A percentile compares a stretch with the other conserved stretches of the same genome.
Evolutionary conservation across 2,113 vertebrate genomes (phyloP).

Genomic region (human (Homo sapiens)): DNA sequence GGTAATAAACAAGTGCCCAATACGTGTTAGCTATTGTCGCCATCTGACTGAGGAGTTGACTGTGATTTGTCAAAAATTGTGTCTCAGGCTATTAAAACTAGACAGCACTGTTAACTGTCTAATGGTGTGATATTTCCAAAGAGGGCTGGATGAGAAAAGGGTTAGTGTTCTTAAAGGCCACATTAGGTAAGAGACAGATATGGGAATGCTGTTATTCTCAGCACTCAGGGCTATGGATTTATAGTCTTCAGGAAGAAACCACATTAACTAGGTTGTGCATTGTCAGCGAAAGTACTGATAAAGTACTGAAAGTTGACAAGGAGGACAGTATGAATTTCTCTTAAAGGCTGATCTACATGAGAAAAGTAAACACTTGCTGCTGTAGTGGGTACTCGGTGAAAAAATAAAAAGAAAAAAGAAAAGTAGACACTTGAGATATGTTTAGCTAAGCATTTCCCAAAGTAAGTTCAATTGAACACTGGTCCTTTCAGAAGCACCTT

Average conservation of each 20-base stretch:
- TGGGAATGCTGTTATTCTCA: background rate
- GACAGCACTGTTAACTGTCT: background rate
- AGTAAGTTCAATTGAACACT: background rate
- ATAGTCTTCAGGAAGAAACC: background rate
- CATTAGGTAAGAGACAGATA: background rate
- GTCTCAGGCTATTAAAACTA: background rate
- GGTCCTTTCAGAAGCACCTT: background rate
- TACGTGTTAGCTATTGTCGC: background rate
- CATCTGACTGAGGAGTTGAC: background rate
- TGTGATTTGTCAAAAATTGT: background rate
- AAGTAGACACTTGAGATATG: background rate
- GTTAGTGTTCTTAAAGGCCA: background rate
- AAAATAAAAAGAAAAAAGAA: too few species aligned
- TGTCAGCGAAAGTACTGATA: constrained; percentile 24
- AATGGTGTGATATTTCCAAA: background rate
- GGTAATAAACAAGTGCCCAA: background rate
- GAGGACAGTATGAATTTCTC: background rate
- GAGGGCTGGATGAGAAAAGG: background rate
- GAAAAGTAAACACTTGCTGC: background rate
- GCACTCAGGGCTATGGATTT: background rate
- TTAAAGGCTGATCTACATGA: background rate
- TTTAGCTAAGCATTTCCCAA: constrained; percentile 29
- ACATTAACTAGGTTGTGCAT: background rate
- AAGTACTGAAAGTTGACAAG: background rate
- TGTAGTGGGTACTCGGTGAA: too few species aligned